Percentiles rank a stretch among this genome's conserved stretches.
Evolutionary conservation across 1,140 invertebrate species (phyloP).

Genomic region (Sycophaga agraensis): DNA sequence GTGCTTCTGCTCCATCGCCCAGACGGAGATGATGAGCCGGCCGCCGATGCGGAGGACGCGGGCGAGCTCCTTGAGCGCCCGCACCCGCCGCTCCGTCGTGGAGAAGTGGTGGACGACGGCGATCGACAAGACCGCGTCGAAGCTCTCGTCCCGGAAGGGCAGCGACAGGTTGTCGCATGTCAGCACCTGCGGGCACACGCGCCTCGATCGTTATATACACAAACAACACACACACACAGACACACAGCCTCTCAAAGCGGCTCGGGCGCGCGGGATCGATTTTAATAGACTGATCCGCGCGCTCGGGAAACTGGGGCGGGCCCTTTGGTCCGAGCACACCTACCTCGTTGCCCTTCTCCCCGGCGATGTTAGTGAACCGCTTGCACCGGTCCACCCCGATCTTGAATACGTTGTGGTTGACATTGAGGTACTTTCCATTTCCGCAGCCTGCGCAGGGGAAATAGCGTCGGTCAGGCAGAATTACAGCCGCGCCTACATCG

Average conservation of each 20-base stretch:
- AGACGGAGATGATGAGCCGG: conserved; percentile 89
- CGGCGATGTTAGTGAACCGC: conserved; percentile 74
- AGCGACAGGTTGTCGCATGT: conserved; percentile 86
- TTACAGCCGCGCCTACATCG: too few species aligned
- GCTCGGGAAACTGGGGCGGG: too few species aligned
- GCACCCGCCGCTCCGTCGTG: conserved; percentile 83
- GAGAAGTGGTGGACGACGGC: conserved; percentile 95
- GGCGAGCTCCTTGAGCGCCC: conserved; percentile 83
- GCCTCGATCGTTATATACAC: too few species aligned
- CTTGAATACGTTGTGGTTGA: conserved; percentile 83
- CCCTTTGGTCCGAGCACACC: conserved; percentile 12
- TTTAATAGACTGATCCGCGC: too few species aligned
- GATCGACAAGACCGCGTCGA: conserved; percentile 92
- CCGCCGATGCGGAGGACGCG: conserved; percentile 88
- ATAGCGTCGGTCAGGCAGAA: conserved; percentile 8
- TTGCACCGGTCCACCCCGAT: conserved; percentile 86
- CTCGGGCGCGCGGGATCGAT: too few species aligned
- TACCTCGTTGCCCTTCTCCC: conserved; percentile 80
- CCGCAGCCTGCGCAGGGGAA: conserved; percentile 74
- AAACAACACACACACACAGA: too few species aligned
- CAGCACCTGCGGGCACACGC: too few species aligned
- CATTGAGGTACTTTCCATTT: conserved; percentile 87
- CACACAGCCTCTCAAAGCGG: too few species aligned
- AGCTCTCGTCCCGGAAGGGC: conserved; percentile 88
- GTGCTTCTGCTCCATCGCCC: conserved; percentile 95